These are phyloP conservation scores for Dasyprocta punctata DNA, from an alignment of 2,113 vertebrate species.

Conservation along the genomic window DNA sequence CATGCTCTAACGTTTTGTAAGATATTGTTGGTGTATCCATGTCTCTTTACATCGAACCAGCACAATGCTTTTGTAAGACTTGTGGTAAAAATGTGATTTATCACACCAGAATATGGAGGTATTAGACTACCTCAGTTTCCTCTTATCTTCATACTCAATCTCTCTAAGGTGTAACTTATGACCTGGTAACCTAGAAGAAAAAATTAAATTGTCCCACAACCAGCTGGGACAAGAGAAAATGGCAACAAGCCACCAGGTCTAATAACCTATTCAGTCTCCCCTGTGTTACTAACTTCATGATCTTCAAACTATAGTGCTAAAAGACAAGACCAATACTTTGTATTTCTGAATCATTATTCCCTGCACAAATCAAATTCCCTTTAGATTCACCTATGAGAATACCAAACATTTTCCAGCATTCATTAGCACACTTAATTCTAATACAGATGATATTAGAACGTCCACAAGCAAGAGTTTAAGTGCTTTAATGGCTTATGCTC, in stretches of 20 bases:
- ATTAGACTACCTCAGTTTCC: not conserved
- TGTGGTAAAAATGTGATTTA: not conserved
- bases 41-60: not conserved
- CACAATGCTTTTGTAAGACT: not conserved
- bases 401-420: not conserved
- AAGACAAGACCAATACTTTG: not conserved
- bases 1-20: not conserved
- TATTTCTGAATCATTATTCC: not conserved
- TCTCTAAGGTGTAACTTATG: not conserved
- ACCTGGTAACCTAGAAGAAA: not conserved
- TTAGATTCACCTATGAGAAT: not conserved
- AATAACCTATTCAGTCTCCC: not conserved
- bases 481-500: not conserved
- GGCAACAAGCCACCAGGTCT: not conserved
- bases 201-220: not conserved
- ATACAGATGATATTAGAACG: not conserved
- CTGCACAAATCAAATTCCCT: not conserved
- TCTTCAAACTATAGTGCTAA: not conserved
- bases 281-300: not conserved
- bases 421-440: not conserved
- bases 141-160: not conserved
- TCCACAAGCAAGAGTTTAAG: not conserved
- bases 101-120: not conserved
- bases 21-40: not conserved
- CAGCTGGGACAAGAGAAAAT: not conserved